Evolutionary conservation across 2,113 vertebrate genomes (phyloP).

Genomic region (Taurulus bubalis): DNA sequence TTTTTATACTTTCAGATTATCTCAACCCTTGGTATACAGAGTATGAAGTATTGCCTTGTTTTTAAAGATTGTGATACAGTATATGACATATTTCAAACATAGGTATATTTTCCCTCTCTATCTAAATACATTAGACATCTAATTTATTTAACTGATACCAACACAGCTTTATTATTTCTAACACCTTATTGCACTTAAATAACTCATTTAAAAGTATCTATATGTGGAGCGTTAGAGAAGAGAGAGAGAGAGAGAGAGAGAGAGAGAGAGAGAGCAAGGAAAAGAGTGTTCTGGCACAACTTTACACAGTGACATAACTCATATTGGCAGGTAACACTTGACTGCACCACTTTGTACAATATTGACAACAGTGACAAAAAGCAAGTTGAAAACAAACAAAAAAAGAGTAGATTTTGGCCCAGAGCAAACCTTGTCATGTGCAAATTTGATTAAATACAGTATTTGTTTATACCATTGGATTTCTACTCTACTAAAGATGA

Average conservation of each 20-base stretch:
- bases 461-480: background rate
- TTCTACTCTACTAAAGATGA: background rate
- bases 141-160: background rate
- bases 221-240: background rate
- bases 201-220: background rate
- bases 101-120: background rate
- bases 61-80: background rate
- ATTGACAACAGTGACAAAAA: conserved; percentile 11
- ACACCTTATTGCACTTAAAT: background rate
- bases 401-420: background rate
- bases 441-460: conserved; percentile 12
- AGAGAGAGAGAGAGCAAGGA: background rate
- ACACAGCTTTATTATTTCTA: background rate
- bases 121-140: background rate
- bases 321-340: conserved; percentile 1
- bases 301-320: background rate
- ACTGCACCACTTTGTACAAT: background rate
- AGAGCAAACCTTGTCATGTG: background rate
- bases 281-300: background rate
- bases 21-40: background rate
- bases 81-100: background rate
- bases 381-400: background rate
- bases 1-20: background rate
- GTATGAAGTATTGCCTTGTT: background rate
- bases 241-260: background rate